phyloP scores from a whole-genome alignment of 1,140 invertebrate genomes.

The Zaprionus davidi region DNA sequence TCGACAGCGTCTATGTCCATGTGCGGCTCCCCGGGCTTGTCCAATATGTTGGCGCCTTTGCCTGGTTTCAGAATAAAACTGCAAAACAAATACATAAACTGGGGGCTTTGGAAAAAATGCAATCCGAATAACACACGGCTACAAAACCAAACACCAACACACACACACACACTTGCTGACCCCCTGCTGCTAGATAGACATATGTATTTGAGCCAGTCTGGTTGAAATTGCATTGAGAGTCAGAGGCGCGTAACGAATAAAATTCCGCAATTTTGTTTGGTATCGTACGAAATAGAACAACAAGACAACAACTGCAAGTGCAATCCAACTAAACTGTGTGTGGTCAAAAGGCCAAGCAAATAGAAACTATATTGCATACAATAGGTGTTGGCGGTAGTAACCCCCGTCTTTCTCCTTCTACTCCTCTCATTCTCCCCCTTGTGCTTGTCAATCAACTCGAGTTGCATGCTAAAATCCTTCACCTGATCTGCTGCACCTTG shows the following conservation, averaged over 20 bases:
- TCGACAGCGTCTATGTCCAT: not conserved
- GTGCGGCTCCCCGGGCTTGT: constrained; percentile 5
- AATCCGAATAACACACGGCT: constrained; percentile 23
- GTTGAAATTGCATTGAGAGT: constrained; percentile 72
- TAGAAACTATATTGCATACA: constrained; percentile 15
- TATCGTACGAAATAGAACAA: constrained; percentile 49
- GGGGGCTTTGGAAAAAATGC: constrained; percentile 28
- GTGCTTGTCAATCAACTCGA: constrained; percentile 46
- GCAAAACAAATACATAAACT: constrained; percentile 50
- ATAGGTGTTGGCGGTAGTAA: not conserved
- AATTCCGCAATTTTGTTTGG: constrained; percentile 65
- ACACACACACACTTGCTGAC: constrained; percentile 34
- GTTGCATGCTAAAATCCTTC: constrained; percentile 41
- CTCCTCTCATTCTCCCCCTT: not conserved
- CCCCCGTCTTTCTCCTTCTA: not conserved
- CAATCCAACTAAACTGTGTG: constrained; percentile 7
- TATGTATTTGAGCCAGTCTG: constrained; percentile 31
- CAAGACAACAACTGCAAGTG: not conserved
- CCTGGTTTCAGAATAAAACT: constrained; percentile 8
- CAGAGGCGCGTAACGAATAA: constrained; percentile 78
- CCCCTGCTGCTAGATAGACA: constrained; percentile 36
- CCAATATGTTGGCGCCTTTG: constrained; percentile 63
- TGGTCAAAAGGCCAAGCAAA: constrained; percentile 24
- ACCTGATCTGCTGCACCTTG: constrained; percentile 15
- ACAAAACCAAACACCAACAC: constrained; percentile 28